A percentile compares a stretch with the other conserved stretches of the same genome.
Conservation (phyloP, 2,888 invertebrate genomes). For the Caradrina kadenii region DNA sequence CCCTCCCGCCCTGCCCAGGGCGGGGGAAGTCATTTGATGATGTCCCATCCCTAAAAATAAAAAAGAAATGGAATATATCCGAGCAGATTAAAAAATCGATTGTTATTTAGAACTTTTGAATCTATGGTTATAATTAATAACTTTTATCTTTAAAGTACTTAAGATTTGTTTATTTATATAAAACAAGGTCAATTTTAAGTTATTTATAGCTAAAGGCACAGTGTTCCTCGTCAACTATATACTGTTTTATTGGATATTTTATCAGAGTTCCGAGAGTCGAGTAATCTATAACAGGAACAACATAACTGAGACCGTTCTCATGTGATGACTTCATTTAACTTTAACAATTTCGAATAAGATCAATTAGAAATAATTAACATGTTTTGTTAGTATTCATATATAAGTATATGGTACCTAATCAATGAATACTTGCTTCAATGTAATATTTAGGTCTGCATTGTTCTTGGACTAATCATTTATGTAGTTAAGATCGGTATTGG, state of each 20-base stretch:
- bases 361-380: slow-evolving; percentile 14
- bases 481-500: neutral
- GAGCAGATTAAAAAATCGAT: no score
- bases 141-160: no score
- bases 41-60: no score
- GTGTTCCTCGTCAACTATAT: slow-evolving; percentile 49
- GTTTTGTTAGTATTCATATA: neutral
- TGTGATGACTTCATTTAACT: slow-evolving; percentile 35
- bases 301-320: slow-evolving; percentile 56
- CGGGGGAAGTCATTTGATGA: no score
- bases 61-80: no score
- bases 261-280: slow-evolving; percentile 75
- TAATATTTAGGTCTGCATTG: neutral
- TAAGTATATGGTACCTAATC: neutral
- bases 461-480: neutral
- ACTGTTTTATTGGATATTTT: slow-evolving; percentile 69
- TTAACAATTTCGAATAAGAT: slow-evolving; percentile 29
- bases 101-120: no score
- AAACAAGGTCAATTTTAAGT: slow-evolving; percentile 15
- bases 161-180: neutral
- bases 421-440: neutral
- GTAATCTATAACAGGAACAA: slow-evolving; percentile 77
- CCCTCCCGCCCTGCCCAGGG: no score
- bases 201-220: slow-evolving; percentile 41
- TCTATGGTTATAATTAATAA: no score